phyloP scores from a whole-genome alignment of 35 echinoderm and acorn worm genomes.

The Ophioderma brevispina region DNA sequence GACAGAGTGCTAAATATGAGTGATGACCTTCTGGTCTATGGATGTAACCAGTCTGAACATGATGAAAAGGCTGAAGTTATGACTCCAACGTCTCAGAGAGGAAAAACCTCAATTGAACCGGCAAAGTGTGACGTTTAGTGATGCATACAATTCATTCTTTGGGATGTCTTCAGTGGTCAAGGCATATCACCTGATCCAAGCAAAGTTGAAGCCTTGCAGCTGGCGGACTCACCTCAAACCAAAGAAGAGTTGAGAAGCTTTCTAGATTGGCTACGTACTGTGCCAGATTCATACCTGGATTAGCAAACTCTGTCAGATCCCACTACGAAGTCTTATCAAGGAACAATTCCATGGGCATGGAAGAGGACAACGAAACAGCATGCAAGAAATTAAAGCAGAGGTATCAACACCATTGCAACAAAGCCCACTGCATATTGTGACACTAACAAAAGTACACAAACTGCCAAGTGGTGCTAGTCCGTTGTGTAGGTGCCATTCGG shows the following conservation, averaged over 20 bases:
- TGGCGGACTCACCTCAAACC: conserved; percentile 43
- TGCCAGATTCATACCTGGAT: conserved; percentile 60
- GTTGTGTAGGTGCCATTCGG: conserved; percentile 60
- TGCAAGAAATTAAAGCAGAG: conserved; percentile 68
- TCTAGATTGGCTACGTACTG: conserved; percentile 72
- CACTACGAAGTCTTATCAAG: conserved; percentile 62
- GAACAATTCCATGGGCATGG: conserved; percentile 58
- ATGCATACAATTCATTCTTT: conserved; percentile 28
- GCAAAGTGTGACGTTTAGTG: conserved; percentile 40
- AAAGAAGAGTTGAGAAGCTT: conserved; percentile 70
- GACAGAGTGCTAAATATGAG: conserved; percentile 55
- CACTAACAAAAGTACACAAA: conserved; percentile 22
- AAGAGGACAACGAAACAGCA: conserved; percentile 28
- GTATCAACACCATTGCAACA: conserved; percentile 30
- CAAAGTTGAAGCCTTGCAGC: conserved; percentile 37
- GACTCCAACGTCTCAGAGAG: conserved; percentile 40
- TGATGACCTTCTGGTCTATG: conserved; percentile 74
- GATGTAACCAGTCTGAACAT: conserved; percentile 11
- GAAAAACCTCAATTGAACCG: conserved; percentile 52
- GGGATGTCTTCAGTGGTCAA: conserved; percentile 62
- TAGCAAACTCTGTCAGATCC: conserved; percentile 67
- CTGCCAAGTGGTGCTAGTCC: conserved; percentile 72
- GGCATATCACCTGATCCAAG: conserved; percentile 49
- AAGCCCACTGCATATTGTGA: conserved; percentile 66
- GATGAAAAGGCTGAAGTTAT: conserved; percentile 1